Conservation (phyloP, 2,113 vertebrate genomes). For the Clarias gariepinus region DNA sequence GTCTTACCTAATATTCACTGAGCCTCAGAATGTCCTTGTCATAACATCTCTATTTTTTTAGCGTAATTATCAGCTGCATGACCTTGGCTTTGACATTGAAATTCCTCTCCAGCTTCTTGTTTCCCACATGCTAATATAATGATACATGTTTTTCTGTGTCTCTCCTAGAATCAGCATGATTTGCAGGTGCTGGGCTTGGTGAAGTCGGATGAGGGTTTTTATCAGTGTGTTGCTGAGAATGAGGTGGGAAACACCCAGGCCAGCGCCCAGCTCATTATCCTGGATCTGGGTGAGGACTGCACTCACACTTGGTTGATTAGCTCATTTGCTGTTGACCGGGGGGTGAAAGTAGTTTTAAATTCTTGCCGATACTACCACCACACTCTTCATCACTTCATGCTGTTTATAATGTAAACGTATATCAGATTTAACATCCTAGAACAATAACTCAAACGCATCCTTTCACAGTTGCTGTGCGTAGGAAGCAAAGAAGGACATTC, state of each 20-base stretch:
- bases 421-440: too few relatives aligned
- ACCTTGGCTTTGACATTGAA: neutral
- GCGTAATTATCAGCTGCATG: neutral
- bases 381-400: too few relatives aligned
- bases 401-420: too few relatives aligned
- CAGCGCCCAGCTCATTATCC: conserved; percentile 94
- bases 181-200: conserved; percentile 96
- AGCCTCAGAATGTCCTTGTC: neutral
- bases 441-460: too few relatives aligned
- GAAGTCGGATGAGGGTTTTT: conserved; percentile 97
- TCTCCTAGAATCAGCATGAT: conserved; percentile 89
- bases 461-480: too few relatives aligned
- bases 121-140: neutral
- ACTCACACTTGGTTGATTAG: neutral
- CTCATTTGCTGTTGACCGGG: neutral
- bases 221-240: conserved; percentile 96
- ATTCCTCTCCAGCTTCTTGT: neutral
- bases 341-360: too few relatives aligned
- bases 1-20: neutral
- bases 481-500: too few relatives aligned
- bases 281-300: conserved; percentile 80
- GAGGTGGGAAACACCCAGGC: conserved; percentile 92
- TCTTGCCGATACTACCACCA: too few relatives aligned
- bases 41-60: neutral
- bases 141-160: neutral